Base-by-base conservation (phyloP, 1,140 invertebrate genomes). In the Spodoptera frugiperda region DNA sequence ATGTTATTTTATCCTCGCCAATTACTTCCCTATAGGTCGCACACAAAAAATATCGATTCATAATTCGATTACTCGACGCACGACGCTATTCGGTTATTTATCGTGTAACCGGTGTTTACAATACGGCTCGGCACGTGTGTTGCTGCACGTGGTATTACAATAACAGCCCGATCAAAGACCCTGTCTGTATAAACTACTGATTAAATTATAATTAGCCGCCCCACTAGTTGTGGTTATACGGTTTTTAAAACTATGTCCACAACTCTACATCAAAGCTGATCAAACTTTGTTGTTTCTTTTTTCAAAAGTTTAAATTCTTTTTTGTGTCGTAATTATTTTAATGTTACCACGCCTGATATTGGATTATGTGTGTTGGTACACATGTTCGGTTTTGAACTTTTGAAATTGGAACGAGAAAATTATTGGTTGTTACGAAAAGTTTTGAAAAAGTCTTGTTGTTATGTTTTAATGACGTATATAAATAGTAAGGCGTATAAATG, bases 141-240 rank as follows among this genome's bases (percentile, higher is more conserved):
- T 44, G 25, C 6, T 33, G 82, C 88, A 90, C 83, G 84, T 87
- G 86, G 87, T 82, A 78, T 84, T 79, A 89, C 85, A 89, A 90
- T 88, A 90, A 90, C 89, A 90, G 77, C 75, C 80, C 84, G 89
- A 89, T 90, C 87, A 89, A 88, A 90, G 87, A 86, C 87, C 87
- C 73, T 81, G 79, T 81, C 78, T 81, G 81, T 87, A 79, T 82
- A 86, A 86, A 83, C 82, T 84, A 76, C 68, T 81, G 81, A 88
- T 86, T 85, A 84, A 85, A 89, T 84, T 87, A 84, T 79, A 84
- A 83, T 82, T 80, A 65, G 55, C 71, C 30, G 71, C 48, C 44
- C 49, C 51, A 19, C 65, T 59, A 53, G 44, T 74, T 74, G 72
- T 74, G 72, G 67, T 53, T 46, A n/a, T 17, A 46, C 21, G 55